phyloP scores from a whole-genome alignment of 1,140 invertebrate species.

The Hyposmocoma kahamanoa region DNA sequence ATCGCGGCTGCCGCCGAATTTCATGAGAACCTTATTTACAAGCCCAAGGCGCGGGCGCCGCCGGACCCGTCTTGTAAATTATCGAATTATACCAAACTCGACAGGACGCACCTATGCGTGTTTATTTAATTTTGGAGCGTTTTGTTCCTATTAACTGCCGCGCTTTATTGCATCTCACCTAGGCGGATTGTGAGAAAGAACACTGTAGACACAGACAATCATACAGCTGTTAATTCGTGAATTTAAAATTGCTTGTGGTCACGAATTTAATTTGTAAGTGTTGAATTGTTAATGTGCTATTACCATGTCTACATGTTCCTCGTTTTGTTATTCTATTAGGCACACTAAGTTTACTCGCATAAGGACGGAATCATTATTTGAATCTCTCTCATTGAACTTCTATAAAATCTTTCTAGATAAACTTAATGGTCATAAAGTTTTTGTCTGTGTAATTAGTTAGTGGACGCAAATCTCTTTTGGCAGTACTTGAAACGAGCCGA shows the following conservation, averaged over 20 bases:
- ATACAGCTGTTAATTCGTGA: conserved; percentile 23
- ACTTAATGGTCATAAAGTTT: too few species aligned
- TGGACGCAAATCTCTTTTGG: conserved; percentile 1
- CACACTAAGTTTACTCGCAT: too few species aligned
- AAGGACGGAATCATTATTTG: too few species aligned
- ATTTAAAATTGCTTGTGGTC: conserved; percentile 29
- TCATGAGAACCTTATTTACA: conserved; percentile 52
- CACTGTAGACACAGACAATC: conserved; percentile 12
- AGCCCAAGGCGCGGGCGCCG: conserved; percentile 31
- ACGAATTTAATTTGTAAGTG: conserved; percentile 35
- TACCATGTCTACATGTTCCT: not conserved
- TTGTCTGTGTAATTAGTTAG: too few species aligned
- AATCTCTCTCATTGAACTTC: not conserved
- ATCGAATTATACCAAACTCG: conserved; percentile 48
- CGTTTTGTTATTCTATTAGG: too few species aligned
- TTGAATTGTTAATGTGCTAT: conserved; percentile 21
- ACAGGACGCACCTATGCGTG: conserved; percentile 46
- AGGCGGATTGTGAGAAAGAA: conserved; percentile 36
- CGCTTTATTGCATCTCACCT: conserved; percentile 22
- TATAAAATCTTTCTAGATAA: not conserved
- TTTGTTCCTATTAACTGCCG: conserved; percentile 42
- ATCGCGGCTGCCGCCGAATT: conserved; percentile 52
- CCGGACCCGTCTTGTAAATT: conserved; percentile 42
- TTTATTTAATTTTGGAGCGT: conserved; percentile 58
- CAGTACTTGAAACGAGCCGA: not conserved